Evolutionary conservation across 1,140 invertebrate species (phyloP).

Genomic region (Calliphora vicina): DNA sequence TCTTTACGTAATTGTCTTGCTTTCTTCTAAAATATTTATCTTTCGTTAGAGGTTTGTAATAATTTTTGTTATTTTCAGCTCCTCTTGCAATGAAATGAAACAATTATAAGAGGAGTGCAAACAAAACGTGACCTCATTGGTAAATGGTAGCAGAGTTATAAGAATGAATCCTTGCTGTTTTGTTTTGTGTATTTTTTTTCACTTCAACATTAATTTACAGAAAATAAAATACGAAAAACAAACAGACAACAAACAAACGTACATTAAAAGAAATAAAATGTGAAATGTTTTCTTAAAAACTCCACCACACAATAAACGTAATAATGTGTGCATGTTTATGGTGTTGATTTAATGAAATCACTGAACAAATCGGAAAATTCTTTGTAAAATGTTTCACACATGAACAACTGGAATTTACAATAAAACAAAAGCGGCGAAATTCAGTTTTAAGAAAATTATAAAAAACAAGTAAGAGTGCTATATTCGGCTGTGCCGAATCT

Average conservation of each 20-base stretch:
- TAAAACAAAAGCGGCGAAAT: not conserved
- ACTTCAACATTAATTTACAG: not conserved
- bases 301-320: not conserved
- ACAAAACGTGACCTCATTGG: not conserved
- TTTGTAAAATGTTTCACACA: not conserved
- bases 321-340: not conserved
- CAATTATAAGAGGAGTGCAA: not conserved
- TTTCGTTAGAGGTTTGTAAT: not conserved
- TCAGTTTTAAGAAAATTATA: not conserved
- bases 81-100: not conserved
- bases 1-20: not conserved
- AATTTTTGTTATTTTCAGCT: not conserved
- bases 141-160: not conserved
- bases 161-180: not conserved
- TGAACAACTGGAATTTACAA: not conserved
- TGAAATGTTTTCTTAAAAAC: not conserved
- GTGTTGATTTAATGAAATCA: conserved; percentile 10
- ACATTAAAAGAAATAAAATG: not conserved
- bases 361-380: not conserved
- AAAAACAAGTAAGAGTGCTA: too few relatives aligned
- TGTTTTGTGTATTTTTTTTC: not conserved
- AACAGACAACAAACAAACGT: not conserved
- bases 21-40: not conserved
- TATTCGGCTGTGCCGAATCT: too few relatives aligned
- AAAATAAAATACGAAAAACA: not conserved